These are phyloP conservation scores for Prochilodus magdalenae DNA, from an alignment of 2,113 vertebrate species.

Conservation along the genomic window DNA sequence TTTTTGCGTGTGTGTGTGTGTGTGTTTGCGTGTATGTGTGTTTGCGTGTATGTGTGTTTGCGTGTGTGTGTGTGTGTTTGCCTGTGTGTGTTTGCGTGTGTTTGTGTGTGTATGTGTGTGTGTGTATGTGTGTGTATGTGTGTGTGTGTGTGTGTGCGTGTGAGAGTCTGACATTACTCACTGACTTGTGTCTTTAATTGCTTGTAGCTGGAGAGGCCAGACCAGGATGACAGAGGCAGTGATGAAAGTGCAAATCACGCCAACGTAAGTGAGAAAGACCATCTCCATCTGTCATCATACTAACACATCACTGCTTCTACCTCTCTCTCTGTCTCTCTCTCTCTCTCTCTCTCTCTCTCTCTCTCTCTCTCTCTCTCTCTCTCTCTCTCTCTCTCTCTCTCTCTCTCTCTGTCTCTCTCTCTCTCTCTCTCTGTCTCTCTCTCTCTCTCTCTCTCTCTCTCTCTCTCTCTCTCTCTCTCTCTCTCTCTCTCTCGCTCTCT, in stretches of 20 bases:
- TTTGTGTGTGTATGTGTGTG: too few species aligned
- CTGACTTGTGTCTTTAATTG: conserved; percentile 63
- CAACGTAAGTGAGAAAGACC: conserved; percentile 73
- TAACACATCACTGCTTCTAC: too few species aligned
- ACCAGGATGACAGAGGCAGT: conserved; percentile 76
- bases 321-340: not conserved
- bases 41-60: too few species aligned
- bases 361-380: too few species aligned
- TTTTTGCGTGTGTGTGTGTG: too few species aligned
- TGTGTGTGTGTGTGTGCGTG: conserved; percentile 7
- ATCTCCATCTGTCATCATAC: not conserved
- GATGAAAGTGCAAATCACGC: conserved; percentile 75
- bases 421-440: not conserved
- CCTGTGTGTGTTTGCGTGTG: too few species aligned
- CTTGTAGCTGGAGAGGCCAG: conserved; percentile 73
- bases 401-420: not conserved
- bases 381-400: not conserved
- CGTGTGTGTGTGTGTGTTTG: too few species aligned
- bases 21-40: too few species aligned
- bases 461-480: not conserved
- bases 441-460: not conserved
- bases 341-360: conserved; percentile 13
- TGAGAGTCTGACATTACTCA: conserved; percentile 52
- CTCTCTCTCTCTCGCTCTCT: conserved; percentile 3
- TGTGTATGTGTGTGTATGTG: not conserved